phyloP scores from a whole-genome alignment of 2,888 invertebrate species.

The Dione vanillae region DNA sequence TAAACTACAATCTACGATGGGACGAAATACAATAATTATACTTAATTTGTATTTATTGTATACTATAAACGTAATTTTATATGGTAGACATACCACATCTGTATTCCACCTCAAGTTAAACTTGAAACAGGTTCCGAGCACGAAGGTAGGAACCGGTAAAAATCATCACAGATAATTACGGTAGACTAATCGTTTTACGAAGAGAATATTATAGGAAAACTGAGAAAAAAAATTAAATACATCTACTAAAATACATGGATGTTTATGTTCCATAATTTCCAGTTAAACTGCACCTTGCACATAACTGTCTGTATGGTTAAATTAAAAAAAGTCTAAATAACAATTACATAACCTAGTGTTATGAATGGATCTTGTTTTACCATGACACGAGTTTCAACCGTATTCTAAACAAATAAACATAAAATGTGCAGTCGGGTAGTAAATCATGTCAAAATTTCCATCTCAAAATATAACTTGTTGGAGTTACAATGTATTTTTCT shows the following conservation, averaged over 20 bases:
- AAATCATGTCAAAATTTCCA: slow-evolving; percentile 53
- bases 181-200: slow-evolving; percentile 71
- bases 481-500: slow-evolving; percentile 61
- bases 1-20: neutral
- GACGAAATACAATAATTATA: neutral
- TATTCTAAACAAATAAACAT: slow-evolving; percentile 11
- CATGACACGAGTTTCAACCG: slow-evolving; percentile 7
- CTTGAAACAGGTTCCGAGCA: slow-evolving; percentile 76
- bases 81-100: slow-evolving; percentile 43
- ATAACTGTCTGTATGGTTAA: neutral
- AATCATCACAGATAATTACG: slow-evolving; percentile 78
- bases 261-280: slow-evolving; percentile 1
- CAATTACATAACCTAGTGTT: neutral
- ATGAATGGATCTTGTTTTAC: neutral
- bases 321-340: neutral
- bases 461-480: slow-evolving; percentile 55
- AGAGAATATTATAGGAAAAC: slow-evolving; percentile 55
- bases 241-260: slow-evolving; percentile 18
- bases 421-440: slow-evolving; percentile 42
- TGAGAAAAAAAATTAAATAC: slow-evolving; percentile 50
- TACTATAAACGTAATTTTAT: slow-evolving; percentile 11
- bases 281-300: slow-evolving; percentile 18
- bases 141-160: slow-evolving; percentile 77
- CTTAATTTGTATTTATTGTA: slow-evolving; percentile 9
- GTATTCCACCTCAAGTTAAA: slow-evolving; percentile 63